A percentile compares a stretch with the other conserved stretches of the same genome.
Evolutionary conservation across 2,888 invertebrate species (phyloP).

Genomic region (Nomada hirtipes): DNA sequence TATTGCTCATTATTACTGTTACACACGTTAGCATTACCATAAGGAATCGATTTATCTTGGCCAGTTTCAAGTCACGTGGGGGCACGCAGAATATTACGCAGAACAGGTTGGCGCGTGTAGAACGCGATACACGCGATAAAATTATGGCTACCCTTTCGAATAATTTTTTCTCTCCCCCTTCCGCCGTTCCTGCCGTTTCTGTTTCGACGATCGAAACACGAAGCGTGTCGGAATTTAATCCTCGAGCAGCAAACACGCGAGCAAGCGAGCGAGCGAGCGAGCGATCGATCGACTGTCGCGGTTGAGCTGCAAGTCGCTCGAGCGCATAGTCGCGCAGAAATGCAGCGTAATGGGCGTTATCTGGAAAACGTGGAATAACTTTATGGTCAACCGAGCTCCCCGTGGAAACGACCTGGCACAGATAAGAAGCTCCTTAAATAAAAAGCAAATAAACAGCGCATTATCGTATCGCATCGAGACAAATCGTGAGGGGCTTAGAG

Average conservation of each 20-base stretch:
- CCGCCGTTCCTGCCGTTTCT: neutral
- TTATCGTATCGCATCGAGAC: constrained; percentile 26
- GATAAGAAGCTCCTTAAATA: constrained; percentile 42
- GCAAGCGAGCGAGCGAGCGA: neutral
- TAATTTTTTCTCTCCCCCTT: neutral
- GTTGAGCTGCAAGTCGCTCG: constrained; percentile 9
- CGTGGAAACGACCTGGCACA: constrained; percentile 12
- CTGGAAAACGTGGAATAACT: constrained; percentile 38
- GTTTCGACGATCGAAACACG: constrained; percentile 22
- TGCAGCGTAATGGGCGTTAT: constrained; percentile 35
- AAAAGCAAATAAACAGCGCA: constrained; percentile 23
- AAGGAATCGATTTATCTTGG: constrained; percentile 11
- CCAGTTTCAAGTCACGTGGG: neutral
- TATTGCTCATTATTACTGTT: constrained; percentile 14
- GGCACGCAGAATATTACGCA: constrained; percentile 14
- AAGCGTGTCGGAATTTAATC: constrained; percentile 53
- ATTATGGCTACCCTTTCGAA: constrained; percentile 22
- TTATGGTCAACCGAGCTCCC: constrained; percentile 27
- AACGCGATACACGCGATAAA: constrained; percentile 1
- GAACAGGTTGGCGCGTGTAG: neutral
- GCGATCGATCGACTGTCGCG: constrained; percentile 26
- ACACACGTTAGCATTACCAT: neutral
- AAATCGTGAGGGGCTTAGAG: constrained; percentile 22
- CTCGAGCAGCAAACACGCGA: constrained; percentile 40
- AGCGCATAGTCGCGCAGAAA: constrained; percentile 19